Base-by-base conservation (phyloP, 2,888 invertebrate genomes). In the Drosophila subsilvestris region DNA sequence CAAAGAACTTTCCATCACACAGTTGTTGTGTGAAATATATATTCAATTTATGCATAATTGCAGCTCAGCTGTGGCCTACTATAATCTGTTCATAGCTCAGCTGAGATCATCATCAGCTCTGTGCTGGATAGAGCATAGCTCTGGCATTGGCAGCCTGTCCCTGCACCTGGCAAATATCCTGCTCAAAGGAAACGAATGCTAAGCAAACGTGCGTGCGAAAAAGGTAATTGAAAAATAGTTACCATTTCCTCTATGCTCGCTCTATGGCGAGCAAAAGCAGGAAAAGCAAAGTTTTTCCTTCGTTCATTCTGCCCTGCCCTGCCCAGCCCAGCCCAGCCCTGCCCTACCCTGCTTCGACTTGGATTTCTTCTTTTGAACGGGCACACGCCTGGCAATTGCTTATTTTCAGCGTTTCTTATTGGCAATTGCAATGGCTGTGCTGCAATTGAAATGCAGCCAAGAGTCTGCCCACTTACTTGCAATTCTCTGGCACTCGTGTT, bases 151-250 rank as follows among this genome's bases (percentile, higher is more conserved):
- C 27, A 8, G 8, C 27, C 8, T 8, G 27, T 8, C 29, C 58
- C 42, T 51, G 48, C 22, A n/a, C n/a, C 67, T 20, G 57, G 67
- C 67, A 47, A 72, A 71, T 62, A 72, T 63, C 51, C 56, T 63
- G 54, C 67, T 82, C 83, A 86, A 86, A 80, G 74, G 76, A 62
- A 57, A 17, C 63, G 77, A 83, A 80, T 84, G 78, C 76, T 85
- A 85, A 76, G 85, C 81, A 85, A 83, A 83, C 86, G 86, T 86
- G 86, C 86, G 88, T 86, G 88, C 76, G 75, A 78, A 75, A 79
- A 81, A 81, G 81, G 86, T 86, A 86, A 86, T 86, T 88, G 86
- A 86, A 86, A 86, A 86, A 88, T 86, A 88, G 86, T 86, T 87
- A 83, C 74, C 86, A 67, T 68, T 73, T 62, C 69, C 63, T 67